A percentile compares a stretch with the other conserved stretches of the same genome.
phyloP scores from a whole-genome alignment of 2,113 vertebrate genomes.

The Numida meleagris region DNA sequence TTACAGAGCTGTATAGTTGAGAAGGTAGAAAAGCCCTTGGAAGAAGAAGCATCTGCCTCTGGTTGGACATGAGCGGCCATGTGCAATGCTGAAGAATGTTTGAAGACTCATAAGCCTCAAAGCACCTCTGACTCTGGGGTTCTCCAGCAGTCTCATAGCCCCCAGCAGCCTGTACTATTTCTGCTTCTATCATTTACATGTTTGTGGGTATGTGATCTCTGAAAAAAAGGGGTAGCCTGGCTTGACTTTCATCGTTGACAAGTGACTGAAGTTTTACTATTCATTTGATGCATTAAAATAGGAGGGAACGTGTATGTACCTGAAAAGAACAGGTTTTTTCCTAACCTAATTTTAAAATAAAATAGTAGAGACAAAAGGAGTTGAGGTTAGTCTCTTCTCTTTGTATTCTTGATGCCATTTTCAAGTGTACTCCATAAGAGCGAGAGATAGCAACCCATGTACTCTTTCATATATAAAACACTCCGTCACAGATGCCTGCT shows the following conservation, averaged over 20 bases:
- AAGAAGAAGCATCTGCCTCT: background rate
- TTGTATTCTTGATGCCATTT: background rate
- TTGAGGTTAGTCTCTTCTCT: background rate
- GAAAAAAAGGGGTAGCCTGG: background rate
- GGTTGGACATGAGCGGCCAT: background rate
- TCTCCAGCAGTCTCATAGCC: background rate
- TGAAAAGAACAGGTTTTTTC: background rate
- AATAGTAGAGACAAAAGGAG: background rate
- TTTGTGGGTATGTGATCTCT: background rate
- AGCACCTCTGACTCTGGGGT: background rate
- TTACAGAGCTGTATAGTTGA: background rate
- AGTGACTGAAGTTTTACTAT: background rate
- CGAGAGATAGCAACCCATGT: background rate
- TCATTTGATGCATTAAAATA: background rate
- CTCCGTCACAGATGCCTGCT: background rate
- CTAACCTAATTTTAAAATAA: background rate
- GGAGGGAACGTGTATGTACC: background rate
- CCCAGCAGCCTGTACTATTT: background rate
- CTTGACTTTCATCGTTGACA: background rate
- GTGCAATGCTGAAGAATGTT: background rate
- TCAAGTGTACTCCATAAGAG: background rate
- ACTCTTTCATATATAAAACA: background rate
- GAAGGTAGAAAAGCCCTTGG: background rate
- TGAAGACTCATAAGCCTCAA: background rate
- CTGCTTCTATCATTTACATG: background rate